phyloP scores from a whole-genome alignment of 1,140 invertebrate genomes.

The Drosophila sp. region DNA sequence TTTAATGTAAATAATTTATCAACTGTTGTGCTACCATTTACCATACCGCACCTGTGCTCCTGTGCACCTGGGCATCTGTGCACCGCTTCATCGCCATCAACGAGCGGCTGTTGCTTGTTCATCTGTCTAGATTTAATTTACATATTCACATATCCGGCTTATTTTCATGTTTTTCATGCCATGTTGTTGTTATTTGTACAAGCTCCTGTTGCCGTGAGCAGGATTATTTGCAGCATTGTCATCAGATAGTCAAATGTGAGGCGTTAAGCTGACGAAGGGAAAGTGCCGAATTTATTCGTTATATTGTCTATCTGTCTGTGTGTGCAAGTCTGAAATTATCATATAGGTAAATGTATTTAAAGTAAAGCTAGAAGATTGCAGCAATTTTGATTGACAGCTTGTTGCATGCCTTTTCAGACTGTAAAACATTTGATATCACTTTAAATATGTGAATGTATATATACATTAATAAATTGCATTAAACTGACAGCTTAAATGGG shows the following conservation, averaged over 20 bases:
- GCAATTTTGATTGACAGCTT: constrained; percentile 47
- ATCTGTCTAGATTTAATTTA: constrained; percentile 66
- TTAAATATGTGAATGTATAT: not conserved
- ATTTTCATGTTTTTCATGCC: constrained; percentile 18
- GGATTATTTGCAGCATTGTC: constrained; percentile 32
- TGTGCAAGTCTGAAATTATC: constrained; percentile 22
- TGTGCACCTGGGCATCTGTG: constrained; percentile 49
- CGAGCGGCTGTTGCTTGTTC: constrained; percentile 31
- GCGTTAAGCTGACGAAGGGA: constrained; percentile 58
- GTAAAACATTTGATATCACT: not conserved
- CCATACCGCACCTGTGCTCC: not conserved
- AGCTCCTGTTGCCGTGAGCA: constrained; percentile 5
- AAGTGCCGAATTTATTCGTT: constrained; percentile 29
- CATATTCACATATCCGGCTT: constrained; percentile 65
- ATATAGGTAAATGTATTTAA: constrained; percentile 60
- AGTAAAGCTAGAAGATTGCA: constrained; percentile 50
- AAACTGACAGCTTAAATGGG: not conserved
- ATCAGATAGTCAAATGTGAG: constrained; percentile 47
- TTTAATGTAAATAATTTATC: constrained; percentile 78
- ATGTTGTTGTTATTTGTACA: not conserved
- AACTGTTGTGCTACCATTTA: constrained; percentile 50
- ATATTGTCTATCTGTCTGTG: constrained; percentile 15
- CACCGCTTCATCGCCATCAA: constrained; percentile 12
- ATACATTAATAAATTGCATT: not conserved
- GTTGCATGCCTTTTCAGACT: not conserved